Evolutionary conservation across 2,888 invertebrate genomes (phyloP), one percentile per base, ranked within the genome.

Genomic region (Idaea aversata): DNA sequence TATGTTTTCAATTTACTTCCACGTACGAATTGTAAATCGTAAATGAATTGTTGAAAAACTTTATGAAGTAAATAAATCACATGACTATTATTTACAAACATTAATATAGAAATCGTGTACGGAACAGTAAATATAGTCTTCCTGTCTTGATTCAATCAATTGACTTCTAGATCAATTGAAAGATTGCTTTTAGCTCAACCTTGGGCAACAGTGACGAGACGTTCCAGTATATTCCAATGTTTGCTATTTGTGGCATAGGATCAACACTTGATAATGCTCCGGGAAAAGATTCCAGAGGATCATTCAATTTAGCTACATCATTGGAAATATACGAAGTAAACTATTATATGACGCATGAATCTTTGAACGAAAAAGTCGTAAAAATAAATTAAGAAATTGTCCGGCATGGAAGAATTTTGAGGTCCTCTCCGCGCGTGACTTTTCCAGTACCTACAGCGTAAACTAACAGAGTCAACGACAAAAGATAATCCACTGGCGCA

Each of bases 171-270:
- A 70, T 75, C 84, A 90, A 91, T 90, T 91, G 90, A 75, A 88
- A 86, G 83, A 90, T 90, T 88, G 83, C 75, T 72, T 79, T 88
- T 84, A 80, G 75, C 68, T 73, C 83, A 85, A 87, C 87, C 85
- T 86, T 87, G 86, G 78, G 66, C 70, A 66, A 71, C 72, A 72
- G 72, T 67, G 64, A 70, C 67, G 69, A 72, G 25, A 70, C 58
- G 68, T 59, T 76, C 72, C 71, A 64, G 70, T 71, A 35, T 58
- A 15, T 75, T 75, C 70, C 57, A 63, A 61, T 64, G 64, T 64
- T 62, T 59, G 47, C 47, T 13, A 13, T 47, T 47, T 47, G 25
- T 25, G 25, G 25, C 25, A 25, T 25, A 47, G 47, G 13, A 6
- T 47, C 47, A 10, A 47, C 47, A 7, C 13, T 47, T 7, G 47